Conservation (phyloP, 2,888 invertebrate genomes). For the Drosophila birchii region DNA sequence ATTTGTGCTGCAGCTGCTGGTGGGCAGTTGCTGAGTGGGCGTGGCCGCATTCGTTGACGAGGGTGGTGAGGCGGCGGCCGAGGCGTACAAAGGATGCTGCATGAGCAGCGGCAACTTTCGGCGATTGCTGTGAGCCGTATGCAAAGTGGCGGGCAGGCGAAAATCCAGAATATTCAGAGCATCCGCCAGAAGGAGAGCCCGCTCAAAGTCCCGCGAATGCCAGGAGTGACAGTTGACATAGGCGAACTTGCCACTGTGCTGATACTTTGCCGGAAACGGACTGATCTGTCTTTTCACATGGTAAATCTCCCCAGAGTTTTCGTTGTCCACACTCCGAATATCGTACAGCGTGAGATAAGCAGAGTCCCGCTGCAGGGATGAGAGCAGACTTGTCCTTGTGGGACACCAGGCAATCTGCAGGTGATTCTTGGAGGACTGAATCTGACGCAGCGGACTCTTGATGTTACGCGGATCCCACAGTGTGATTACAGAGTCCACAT, state of each 20-base stretch:
- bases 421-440: conserved; percentile 87
- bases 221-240: conserved; percentile 91
- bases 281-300: conserved; percentile 89
- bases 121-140: conserved; percentile 82
- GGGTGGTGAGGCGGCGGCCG: conserved; percentile 58
- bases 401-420: conserved; percentile 94
- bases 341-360: conserved; percentile 92
- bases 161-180: conserved; percentile 81
- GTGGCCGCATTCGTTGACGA: conserved; percentile 41
- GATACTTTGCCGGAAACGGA: conserved; percentile 80
- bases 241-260: conserved; percentile 72
- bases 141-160: conserved; percentile 80
- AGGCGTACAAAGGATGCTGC: conserved; percentile 72
- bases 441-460: conserved; percentile 92
- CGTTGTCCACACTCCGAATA: conserved; percentile 91
- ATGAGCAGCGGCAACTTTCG: conserved; percentile 79
- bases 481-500: conserved; percentile 91
- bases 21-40: conserved; percentile 47
- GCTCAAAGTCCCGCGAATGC: conserved; percentile 90
- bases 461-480: conserved; percentile 96
- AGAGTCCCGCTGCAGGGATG: conserved; percentile 92
- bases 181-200: conserved; percentile 82
- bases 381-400: conserved; percentile 91
- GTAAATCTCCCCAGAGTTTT: conserved; percentile 90
- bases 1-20: conserved; percentile 61